These are phyloP conservation scores for Brienomyrus brachyistius DNA, from an alignment of 2,113 vertebrate genomes.

Conservation along the genomic window DNA sequence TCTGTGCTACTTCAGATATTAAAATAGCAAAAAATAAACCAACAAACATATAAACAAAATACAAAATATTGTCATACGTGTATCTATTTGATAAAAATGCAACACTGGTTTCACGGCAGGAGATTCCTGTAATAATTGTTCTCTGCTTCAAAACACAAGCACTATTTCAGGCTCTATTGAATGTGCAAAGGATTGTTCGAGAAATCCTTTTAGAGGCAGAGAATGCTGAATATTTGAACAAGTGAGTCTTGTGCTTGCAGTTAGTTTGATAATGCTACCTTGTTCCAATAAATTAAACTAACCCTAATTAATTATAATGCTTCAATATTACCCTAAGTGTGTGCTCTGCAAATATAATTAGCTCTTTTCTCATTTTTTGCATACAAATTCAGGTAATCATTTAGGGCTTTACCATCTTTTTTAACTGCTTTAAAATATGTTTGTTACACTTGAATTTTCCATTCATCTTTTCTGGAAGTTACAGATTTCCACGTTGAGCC, in stretches of 20 bases:
- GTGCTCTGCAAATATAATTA: background rate
- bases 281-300: background rate
- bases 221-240: background rate
- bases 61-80: background rate
- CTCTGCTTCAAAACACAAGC: conserved; percentile 48
- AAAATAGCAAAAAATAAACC: background rate
- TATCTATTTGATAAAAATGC: conserved; percentile 28
- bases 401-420: background rate
- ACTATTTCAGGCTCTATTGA: conserved; percentile 68
- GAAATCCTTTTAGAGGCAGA: conserved; percentile 45
- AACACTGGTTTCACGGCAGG: conserved; percentile 55
- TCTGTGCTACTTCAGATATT: background rate
- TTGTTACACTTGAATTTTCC: background rate
- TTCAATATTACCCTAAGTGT: background rate
- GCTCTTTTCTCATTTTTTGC: background rate
- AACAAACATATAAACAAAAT: background rate
- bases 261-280: conserved; percentile 7
- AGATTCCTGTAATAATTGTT: conserved; percentile 57
- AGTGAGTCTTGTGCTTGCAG: background rate
- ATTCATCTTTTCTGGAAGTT: background rate
- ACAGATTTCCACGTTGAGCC: background rate
- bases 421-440: background rate
- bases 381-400: background rate
- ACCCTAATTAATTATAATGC: background rate
- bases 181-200: conserved; percentile 57